Percentiles rank a stretch among this genome's conserved stretches.
Evolutionary conservation across 2,888 invertebrate genomes (phyloP).

Genomic region (Lacanobia wlatinum): DNA sequence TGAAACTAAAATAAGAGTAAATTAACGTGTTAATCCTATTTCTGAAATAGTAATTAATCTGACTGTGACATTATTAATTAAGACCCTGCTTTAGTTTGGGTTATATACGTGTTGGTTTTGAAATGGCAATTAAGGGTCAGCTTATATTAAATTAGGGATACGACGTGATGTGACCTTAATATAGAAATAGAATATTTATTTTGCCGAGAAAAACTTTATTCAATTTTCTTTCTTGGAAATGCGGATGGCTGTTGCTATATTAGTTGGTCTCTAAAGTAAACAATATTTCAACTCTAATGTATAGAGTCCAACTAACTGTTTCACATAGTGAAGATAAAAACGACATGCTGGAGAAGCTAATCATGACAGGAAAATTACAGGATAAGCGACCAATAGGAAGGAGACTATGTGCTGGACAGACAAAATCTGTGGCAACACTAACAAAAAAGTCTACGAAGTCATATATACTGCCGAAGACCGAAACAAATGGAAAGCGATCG

Average conservation of each 20-base stretch:
- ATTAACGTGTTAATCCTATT: conserved; percentile 66
- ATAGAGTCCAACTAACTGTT: too few species aligned
- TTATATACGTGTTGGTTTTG: conserved; percentile 34
- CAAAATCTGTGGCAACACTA: too few species aligned
- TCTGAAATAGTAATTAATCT: conserved; percentile 70
- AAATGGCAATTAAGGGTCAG: conserved; percentile 48
- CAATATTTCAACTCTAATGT: too few species aligned
- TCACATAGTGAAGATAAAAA: too few species aligned
- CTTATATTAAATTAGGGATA: conserved; percentile 45
- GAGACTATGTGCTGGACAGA: too few species aligned
- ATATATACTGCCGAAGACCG: too few species aligned
- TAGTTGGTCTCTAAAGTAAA: too few species aligned
- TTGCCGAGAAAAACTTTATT: neutral
- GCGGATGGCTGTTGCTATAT: neutral
- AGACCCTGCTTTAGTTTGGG: conserved; percentile 62
- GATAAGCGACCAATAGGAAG: too few species aligned
- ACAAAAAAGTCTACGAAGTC: too few species aligned
- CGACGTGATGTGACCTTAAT: conserved; percentile 21
- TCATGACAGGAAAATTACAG: too few species aligned
- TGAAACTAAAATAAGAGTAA: conserved; percentile 55
- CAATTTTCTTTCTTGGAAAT: neutral
- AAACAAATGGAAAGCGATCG: too few species aligned
- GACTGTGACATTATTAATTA: conserved; percentile 65
- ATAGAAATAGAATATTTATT: conserved; percentile 8
- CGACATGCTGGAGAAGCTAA: too few species aligned